Base-by-base conservation (phyloP, 1,140 invertebrate species). In the Drosophila auraria region DNA sequence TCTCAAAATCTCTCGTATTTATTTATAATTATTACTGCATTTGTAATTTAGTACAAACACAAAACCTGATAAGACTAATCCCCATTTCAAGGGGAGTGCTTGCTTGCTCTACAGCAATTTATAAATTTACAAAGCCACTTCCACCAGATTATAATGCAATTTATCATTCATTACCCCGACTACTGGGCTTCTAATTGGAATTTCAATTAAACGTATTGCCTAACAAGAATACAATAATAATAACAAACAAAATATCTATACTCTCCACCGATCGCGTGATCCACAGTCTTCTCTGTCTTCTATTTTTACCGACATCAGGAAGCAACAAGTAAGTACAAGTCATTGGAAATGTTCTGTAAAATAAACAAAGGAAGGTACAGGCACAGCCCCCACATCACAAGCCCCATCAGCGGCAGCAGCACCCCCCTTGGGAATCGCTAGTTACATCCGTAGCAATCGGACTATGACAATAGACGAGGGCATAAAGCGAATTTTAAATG, bases 401-500 rank as follows among this genome's bases (percentile, higher is more conserved):
- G 8, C 33, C 45, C 17, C 44, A 45, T 45, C 44, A 20, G n/a
- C n/a, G 9, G 5, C 1, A 3, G n/a, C n/a, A 9, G 5, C 1
- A 3, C 2, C 36, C 36, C 47, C 54, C 36, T 36, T 30, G 20
- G 45, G 20, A 9, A 42, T 59, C 11, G 30, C 54, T 23, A 42
- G 68, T 73, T 73, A 73, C 70, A 69, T 70, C 61, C 66, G 66
- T 70, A n/a, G 61, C 42, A 66, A 53, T 70, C 61, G 38, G 27
- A 70, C 59, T 54, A 56, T 47, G 60, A 64, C 75, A 75, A 80
- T 62, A 66, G 64, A 49, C 27, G 51, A 33, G 62, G 53, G 62
- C 73, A 77, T 77, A 60, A 47, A 63, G 59, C 61, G 60, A 59
- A 56, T 58, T 70, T 62, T 54, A 61, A 82, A 44, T 71, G 63